Evolutionary conservation across 2,797 vertebrate genomes (phyloP), one percentile per base, ranked within the genome.

Genomic region (Columba guinea): DNA sequence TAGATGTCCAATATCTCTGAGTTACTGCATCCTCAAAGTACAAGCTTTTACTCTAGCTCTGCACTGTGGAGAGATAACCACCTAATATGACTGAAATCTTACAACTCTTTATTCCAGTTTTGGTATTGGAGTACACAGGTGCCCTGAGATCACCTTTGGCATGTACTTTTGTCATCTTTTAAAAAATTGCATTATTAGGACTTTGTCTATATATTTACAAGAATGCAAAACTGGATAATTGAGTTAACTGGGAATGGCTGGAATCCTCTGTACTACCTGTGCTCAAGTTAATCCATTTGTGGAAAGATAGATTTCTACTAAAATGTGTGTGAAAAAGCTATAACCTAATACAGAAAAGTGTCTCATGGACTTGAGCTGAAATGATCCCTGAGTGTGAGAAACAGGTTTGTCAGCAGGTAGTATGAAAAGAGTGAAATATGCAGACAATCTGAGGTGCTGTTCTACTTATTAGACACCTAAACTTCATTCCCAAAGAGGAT

Each of bases 1-100:
- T 32, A 18, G 28, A 19, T 26, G 24, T 24, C 15, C 2, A 1
- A 5, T 37, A 41, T 14, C 20, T 80, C 21, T 1, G 0, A 71
- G 6, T 12, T 62, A 9, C 34, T 81, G 13, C 23, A 28, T 37
- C 59, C 24, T 81, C 60, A 53, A n/a, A 52, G 14, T 7, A 46
- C 7, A 59, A 69, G 3, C 15, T 70, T 27, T 74, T 89, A n/a
- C n/a, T 67, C 49, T 63, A 9, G 2, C 4, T 74, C 37, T 37
- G 6, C 11, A 4, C 14, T n/a, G 10, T 23, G 11, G 35, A 79
- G 27, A 13, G 3, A 19, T 23, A 14, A 69, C 10, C 18, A 26
- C 0, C 0, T 64, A 53, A 28, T 23, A 32, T 7, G 11, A 64
- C 11, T 7, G 17, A 15, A 2, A 4, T 52, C 14, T 58, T 69